A percentile compares a stretch with the other conserved stretches of the same genome.
These are phyloP conservation scores for Taxidea taxus DNA, from an alignment of 2,113 vertebrate genomes.

Conservation along the genomic window DNA sequence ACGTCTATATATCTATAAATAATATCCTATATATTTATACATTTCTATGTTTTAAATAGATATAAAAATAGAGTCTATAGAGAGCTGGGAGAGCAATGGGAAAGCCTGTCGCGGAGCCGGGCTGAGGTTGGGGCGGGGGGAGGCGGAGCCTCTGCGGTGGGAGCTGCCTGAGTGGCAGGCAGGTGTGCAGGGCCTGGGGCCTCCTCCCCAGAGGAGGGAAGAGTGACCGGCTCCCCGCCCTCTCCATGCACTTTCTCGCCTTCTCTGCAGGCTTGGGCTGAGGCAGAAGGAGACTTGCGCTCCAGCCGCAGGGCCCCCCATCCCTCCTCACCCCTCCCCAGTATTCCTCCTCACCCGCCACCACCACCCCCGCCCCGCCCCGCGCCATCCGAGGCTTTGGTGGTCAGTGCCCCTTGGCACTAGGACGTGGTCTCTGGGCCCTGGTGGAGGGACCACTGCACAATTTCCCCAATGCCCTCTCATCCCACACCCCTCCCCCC, in stretches of 20 bases:
- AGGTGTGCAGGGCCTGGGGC: not conserved
- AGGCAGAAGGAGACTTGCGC: constrained; percentile 47
- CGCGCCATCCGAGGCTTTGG: not conserved
- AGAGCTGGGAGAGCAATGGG: constrained; percentile 78
- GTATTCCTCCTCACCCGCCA: not conserved
- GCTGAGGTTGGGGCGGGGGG: not conserved
- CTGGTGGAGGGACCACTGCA: constrained; percentile 38
- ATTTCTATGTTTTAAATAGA: constrained; percentile 87
- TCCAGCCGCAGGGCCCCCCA: not conserved
- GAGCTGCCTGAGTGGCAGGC: fast-evolving
- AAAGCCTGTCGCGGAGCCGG: constrained; percentile 70
- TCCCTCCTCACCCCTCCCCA: not conserved
- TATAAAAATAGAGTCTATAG: constrained; percentile 86
- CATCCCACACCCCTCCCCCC: not conserved
- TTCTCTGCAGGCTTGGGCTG: constrained; percentile 12
- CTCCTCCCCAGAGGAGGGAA: not conserved
- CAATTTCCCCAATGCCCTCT: not conserved
- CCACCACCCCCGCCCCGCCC: not conserved
- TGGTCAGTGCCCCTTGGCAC: constrained; percentile 10
- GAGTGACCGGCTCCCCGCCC: not conserved
- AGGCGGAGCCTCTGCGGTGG: not conserved
- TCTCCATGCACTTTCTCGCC: constrained; percentile 60
- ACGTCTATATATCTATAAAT: constrained; percentile 87
- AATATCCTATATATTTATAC: constrained; percentile 89
- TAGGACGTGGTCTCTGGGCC: not conserved